These are phyloP conservation scores for Buphagus erythrorhynchus DNA, from an alignment of 2,797 vertebrate species.

Conservation along the genomic window DNA sequence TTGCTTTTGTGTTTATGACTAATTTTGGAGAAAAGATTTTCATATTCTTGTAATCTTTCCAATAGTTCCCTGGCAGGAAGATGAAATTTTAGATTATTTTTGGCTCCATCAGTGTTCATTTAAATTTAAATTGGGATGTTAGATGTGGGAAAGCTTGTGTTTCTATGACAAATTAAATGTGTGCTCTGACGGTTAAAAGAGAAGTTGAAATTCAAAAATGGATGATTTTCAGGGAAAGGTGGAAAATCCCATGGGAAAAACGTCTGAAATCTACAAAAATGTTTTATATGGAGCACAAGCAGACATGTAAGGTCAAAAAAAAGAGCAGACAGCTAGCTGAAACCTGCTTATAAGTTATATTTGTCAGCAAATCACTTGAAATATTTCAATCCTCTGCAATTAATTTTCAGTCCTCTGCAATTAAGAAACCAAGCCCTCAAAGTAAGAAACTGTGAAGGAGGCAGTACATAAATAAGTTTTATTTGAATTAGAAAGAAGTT, in stretches of 20 bases:
- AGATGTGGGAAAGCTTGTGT: background rate
- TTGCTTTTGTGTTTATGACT: background rate
- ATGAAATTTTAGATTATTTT: background rate
- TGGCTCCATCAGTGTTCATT: background rate
- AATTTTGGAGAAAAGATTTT: background rate
- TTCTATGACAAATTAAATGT: background rate
- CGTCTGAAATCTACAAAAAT: background rate
- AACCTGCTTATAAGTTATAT: background rate
- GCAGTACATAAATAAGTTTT: slow-evolving; percentile 1
- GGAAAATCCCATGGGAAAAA: background rate
- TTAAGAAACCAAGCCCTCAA: background rate
- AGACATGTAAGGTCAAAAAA: background rate
- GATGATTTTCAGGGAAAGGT: background rate
- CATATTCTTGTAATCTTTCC: background rate
- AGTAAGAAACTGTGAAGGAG: background rate
- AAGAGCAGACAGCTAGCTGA: background rate
- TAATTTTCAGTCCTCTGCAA: background rate
- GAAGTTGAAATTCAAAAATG: background rate
- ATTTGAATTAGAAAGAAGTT: slow-evolving; percentile 26
- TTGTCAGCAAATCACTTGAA: background rate
- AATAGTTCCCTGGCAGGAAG: background rate
- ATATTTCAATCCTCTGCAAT: background rate
- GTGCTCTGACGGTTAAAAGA: background rate
- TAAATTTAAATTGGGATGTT: background rate
- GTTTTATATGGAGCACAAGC: background rate